Percentiles rank a stretch among this genome's conserved stretches.
Conservation (phyloP, 2,797 vertebrate species). For the Hipposideros larvatus region DNA sequence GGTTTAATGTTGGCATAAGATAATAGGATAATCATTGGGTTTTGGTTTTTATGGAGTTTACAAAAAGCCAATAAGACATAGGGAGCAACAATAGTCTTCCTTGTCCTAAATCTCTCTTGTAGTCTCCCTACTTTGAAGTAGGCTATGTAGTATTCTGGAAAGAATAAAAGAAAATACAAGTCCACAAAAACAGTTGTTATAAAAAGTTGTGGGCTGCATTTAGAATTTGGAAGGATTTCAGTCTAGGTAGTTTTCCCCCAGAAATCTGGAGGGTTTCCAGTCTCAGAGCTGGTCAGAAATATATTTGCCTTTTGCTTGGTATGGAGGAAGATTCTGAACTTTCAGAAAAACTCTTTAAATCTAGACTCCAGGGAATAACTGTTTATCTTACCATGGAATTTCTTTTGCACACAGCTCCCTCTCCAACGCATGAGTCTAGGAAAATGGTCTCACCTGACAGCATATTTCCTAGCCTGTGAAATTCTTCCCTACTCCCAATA, state of each 20-base stretch:
- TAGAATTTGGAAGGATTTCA: neutral
- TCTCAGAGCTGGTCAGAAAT: neutral
- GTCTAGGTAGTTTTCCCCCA: neutral
- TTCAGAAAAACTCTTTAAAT: slow-evolving; percentile 51
- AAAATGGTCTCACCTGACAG: neutral
- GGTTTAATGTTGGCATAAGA: slow-evolving; percentile 5
- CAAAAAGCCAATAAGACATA: neutral
- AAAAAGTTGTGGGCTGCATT: slow-evolving; percentile 14
- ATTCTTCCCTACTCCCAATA: no score
- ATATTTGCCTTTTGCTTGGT: neutral
- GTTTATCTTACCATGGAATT: neutral
- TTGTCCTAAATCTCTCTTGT: neutral
- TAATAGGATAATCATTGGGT: slow-evolving; percentile 29
- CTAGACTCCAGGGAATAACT: neutral
- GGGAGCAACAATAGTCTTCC: neutral
- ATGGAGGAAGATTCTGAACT: neutral
- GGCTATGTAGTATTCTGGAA: neutral
- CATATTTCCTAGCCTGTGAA: neutral
- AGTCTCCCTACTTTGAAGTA: neutral
- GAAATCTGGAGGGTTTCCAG: neutral
- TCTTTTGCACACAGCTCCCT: neutral
- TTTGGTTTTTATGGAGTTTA: neutral
- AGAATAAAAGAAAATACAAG: slow-evolving; percentile 13
- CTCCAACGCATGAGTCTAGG: neutral
- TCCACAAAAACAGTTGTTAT: neutral